Percentiles rank a stretch among this genome's conserved stretches.
Conservation (phyloP, 2,888 invertebrate genomes). For the Lasioglossum morio region DNA sequence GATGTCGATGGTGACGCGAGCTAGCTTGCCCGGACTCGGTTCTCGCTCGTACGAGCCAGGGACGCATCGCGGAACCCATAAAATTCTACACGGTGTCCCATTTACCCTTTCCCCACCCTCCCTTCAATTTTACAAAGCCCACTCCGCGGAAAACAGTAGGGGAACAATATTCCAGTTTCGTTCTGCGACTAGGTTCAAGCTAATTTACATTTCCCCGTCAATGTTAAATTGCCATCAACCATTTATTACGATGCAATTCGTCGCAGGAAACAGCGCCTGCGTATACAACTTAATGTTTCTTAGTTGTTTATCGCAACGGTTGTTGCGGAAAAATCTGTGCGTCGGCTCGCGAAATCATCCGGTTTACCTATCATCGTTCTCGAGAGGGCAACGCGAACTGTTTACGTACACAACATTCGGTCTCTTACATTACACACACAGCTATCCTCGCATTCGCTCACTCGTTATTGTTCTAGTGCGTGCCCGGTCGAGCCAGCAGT, state of each 20-base stretch:
- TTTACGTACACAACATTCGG: too few species aligned
- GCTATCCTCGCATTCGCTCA: too few species aligned
- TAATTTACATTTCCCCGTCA: not conserved
- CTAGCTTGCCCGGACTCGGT: constrained; percentile 59
- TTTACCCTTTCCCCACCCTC: not conserved
- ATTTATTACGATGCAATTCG: not conserved
- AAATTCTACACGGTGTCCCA: not conserved
- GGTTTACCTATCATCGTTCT: too few species aligned
- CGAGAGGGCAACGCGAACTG: too few species aligned
- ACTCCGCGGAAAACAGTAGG: not conserved
- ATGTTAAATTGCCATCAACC: not conserved
- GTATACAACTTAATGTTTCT: not conserved
- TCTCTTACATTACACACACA: too few species aligned
- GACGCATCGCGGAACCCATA: constrained; percentile 15
- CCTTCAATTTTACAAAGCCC: not conserved
- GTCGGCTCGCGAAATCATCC: too few species aligned
- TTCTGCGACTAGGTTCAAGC: not conserved
- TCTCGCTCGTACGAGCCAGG: constrained; percentile 22
- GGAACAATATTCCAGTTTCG: not conserved
- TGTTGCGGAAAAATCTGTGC: too few species aligned
- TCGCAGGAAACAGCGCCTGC: not conserved
- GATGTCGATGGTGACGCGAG: constrained; percentile 79
- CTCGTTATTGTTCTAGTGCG: too few species aligned
- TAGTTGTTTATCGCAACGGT: not conserved
- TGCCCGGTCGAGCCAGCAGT: too few species aligned